A percentile compares a stretch with the other conserved stretches of the same genome.
phyloP scores from a whole-genome alignment of 2,888 invertebrate genomes.

The Myopa tessellatipennis region DNA sequence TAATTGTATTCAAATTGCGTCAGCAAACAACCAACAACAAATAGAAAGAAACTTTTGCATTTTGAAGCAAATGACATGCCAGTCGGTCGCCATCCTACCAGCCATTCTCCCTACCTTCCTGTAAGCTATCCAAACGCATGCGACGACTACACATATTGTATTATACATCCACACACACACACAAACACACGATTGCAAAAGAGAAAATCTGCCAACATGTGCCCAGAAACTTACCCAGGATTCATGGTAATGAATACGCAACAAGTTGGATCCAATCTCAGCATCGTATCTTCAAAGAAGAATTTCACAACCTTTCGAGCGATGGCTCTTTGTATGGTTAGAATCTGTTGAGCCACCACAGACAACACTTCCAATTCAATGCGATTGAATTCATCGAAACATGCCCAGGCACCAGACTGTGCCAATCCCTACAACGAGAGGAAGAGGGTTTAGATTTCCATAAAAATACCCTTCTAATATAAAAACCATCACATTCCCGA shows the following conservation, averaged over 20 bases:
- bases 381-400: conserved; percentile 95
- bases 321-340: conserved; percentile 90
- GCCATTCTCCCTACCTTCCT: not conserved
- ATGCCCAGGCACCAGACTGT: conserved; percentile 93
- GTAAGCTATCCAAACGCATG: not conserved
- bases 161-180: not conserved
- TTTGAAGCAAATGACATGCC: conserved; percentile 6
- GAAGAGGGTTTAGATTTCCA: not conserved
- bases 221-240: conserved; percentile 75
- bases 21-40: conserved; percentile 13
- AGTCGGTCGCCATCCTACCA: not conserved
- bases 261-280: conserved; percentile 88
- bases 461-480: too few species aligned
- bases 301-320: conserved; percentile 82
- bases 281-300: conserved; percentile 90
- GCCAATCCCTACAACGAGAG: conserved; percentile 77
- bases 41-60: conserved; percentile 2
- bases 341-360: conserved; percentile 94
- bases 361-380: conserved; percentile 93
- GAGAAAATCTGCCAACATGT: not conserved
- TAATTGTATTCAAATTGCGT: conserved; percentile 23
- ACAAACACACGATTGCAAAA: not conserved
- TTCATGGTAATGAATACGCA: conserved; percentile 95
- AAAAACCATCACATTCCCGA: too few species aligned
- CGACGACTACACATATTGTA: not conserved